These are phyloP conservation scores for Drosophila lutescens DNA, from an alignment of 2,888 invertebrate species.

Conservation along the genomic window DNA sequence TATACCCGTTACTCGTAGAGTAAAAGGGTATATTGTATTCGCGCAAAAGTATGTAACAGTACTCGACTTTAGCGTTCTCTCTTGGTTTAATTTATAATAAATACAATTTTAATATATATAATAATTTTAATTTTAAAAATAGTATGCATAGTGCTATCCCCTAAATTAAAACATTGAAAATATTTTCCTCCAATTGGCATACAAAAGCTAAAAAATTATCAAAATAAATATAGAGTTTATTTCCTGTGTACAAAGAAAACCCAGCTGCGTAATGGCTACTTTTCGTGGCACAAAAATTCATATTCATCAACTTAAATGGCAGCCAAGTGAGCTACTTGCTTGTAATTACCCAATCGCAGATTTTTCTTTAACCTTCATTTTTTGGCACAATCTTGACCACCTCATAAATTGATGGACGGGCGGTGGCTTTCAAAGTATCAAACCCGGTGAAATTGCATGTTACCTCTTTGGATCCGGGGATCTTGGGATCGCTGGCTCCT, in stretches of 20 bases:
- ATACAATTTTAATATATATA: too few species aligned
- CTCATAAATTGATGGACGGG: conserved; percentile 65
- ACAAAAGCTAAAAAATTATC: too few species aligned
- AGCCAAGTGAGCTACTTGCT: conserved; percentile 51
- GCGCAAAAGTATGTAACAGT: too few species aligned
- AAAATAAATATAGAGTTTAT: background rate
- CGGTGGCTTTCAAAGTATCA: conserved; percentile 58
- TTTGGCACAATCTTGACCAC: conserved; percentile 76
- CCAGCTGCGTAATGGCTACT: conserved; percentile 2
- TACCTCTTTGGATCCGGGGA: conserved; percentile 7
- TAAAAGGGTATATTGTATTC: too few species aligned
- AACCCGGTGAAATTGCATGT: conserved; percentile 54
- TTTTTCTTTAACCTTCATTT: conserved; percentile 41
- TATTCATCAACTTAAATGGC: conserved; percentile 71
- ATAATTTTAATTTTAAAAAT: too few species aligned
- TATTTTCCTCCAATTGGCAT: too few species aligned
- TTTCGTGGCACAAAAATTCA: conserved; percentile 50
- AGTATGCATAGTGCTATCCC: too few species aligned
- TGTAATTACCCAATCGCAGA: conserved; percentile 65
- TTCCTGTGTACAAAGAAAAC: background rate
- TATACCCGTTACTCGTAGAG: too few species aligned
- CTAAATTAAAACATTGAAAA: too few species aligned
- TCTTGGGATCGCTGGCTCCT: background rate
- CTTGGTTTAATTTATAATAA: too few species aligned
- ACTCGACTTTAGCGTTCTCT: too few species aligned